Evolutionary conservation across 2,888 invertebrate genomes (phyloP).

Genomic region (Allacma fusca): DNA sequence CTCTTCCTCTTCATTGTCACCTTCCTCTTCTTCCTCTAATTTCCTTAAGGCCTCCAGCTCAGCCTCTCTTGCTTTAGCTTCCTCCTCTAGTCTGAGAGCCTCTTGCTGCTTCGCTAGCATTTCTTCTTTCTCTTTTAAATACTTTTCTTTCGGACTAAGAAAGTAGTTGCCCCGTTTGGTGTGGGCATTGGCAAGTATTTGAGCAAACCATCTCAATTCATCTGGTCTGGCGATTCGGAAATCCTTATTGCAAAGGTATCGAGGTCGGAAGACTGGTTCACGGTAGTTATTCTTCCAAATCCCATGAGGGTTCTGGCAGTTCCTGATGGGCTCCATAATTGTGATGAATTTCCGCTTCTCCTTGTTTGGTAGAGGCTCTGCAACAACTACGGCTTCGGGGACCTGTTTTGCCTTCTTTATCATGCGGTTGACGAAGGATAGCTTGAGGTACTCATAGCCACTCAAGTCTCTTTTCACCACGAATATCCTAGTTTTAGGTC

Average conservation of each 20-base stretch:
- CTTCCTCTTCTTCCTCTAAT: conserved; percentile 14
- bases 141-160: conserved; percentile 43
- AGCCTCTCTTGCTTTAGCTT: neutral
- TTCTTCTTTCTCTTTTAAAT: neutral
- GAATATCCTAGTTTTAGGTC: conserved; percentile 54
- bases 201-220: conserved; percentile 57
- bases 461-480: conserved; percentile 54
- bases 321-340: conserved; percentile 52
- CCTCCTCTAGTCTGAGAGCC: neutral
- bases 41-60: neutral
- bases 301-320: conserved; percentile 50
- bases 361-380: conserved; percentile 49
- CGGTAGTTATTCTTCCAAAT: conserved; percentile 54
- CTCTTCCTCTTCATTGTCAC: neutral
- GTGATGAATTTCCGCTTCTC: conserved; percentile 49
- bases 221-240: conserved; percentile 48
- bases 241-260: conserved; percentile 49
- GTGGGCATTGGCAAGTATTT: conserved; percentile 50
- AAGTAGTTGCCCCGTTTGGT: conserved; percentile 48
- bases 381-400: conserved; percentile 47
- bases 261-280: conserved; percentile 56
- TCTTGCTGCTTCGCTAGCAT: neutral
- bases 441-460: conserved; percentile 52
- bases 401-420: conserved; percentile 46
- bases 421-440: conserved; percentile 45